Evolutionary conservation across 2,113 vertebrate genomes (phyloP), one percentile per base, ranked within the genome.

Genomic region (Neoarius graeffei): DNA sequence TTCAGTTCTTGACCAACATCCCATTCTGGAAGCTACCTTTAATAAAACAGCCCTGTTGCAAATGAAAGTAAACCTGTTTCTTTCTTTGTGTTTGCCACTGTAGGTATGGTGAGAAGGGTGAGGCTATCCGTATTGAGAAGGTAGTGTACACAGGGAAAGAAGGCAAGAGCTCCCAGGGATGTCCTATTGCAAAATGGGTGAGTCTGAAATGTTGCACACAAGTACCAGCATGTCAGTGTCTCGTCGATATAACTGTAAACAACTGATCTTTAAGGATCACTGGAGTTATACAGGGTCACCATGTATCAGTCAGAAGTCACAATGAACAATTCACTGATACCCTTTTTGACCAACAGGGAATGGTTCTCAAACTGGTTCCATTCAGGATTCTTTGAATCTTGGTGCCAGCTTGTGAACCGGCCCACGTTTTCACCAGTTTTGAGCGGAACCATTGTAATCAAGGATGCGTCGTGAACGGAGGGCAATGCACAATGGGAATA

Each of bases 101-200:
- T 93, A 99, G 98, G 94, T 99, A 96, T 5, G 98, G 98, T 1
- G 96, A 99, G 93, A 99, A 98, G 90, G 98, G 98, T 23, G 96
- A 98, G 5, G 98, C 98, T 89, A 90, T 99, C 91, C 95, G 98
- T 76, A 97, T 99, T 0, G 98, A 99, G 93, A 99, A 97, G 95
- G 98, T 99, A 92, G 93, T 98, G 90, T 99, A 97, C 94, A 99
- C 98, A 0, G 98, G 98, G 71, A 97, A 95, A 92, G 98, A 99
- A 86, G 98, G 98, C 23, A 99, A 99, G 94, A 99, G 98, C 94
- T 98, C 98, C 19, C 96, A 96, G 8, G 98, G 98, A 92, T 99
- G 98, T 91, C 98, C 98, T 82, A 99, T 99, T 13, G 98, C 98
- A 60, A 99, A 99, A 93, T 99, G 98, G 98, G 98, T 99, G 94